Base-by-base conservation (phyloP, 2,888 invertebrate species). In the Ochropleura plecta region DNA sequence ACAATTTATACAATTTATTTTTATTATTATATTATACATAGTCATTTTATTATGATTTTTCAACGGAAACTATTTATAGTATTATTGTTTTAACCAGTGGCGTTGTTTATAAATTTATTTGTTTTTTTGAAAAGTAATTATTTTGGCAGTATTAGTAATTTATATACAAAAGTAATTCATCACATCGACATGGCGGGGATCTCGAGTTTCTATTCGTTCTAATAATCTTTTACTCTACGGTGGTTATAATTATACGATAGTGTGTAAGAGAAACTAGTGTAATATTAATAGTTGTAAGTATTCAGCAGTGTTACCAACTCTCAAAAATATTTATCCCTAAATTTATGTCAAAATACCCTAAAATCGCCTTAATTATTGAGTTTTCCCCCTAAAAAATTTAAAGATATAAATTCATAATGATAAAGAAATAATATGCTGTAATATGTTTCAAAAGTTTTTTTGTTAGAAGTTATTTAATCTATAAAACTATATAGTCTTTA, bases 211-310 rank as follows among this genome's bases (percentile, higher is more conserved):
- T 92, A 88, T 91, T 90, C 89, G 92, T 95, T 95, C 93, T 86
- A 92, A 91, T 93, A 90, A 92, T 88, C 90, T 92, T 91, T 91
- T 90, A 94, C 91, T 93, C 85, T 93, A 93, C 91, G 94, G 94
- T 95, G 95, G 94, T 93, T 95, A 96, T 95, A 95, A 94, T 93
- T 95, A 95, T 96, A 96, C 95, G 95, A 95, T 96, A 96, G 94
- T 78, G 44, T 81, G 83, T 96, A 95, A 96, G 95, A 73, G 87
- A 89, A 86, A 81, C 91, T 90, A 95, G 93, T 90, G 86, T 94
- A 93, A 92, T 92, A 85, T 86, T 84, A 88, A 89, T 89, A 93
- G 83, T 76, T 93, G 82, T 96, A 95, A 95, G 95, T 90, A 92
- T 94, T n/a, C n/a, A n/a, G n/a, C n/a, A n/a, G n/a, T n/a, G n/a